Base-by-base conservation (phyloP, 2,113 vertebrate genomes). In the Acrocephalus arundinaceus region DNA sequence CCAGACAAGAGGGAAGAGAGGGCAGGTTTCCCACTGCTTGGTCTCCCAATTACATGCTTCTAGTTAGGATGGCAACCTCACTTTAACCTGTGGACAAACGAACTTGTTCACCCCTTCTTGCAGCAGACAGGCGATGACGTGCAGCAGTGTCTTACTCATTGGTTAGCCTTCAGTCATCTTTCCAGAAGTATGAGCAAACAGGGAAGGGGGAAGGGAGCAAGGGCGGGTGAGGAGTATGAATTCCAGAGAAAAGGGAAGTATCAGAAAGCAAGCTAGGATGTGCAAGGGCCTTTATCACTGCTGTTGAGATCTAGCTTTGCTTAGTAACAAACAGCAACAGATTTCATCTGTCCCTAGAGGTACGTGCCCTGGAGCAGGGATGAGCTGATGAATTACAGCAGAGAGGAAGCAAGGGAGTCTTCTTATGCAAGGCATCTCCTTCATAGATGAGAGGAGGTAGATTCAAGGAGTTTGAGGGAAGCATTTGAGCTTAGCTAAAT, bases 81-180 rank as follows among this genome's bases (percentile, higher is more conserved):
- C 85, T 90, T 39, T 78, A 94, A 87, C 96, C 83, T 31, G 89
- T 95, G 96, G 96, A 97, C 93, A 87, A 55, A 43, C 95, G 97
- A 98, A 98, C 98, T 95, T 90, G 35, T 72, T 98, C 97, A 98
- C 98, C 97, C 97, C 87, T 95, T 79, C 87, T 96, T 91, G 83
- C 89, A 85, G 90, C 90, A 96, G 97, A 96, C 92, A 58, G 96
- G 94, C 78, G 17, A 35, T 98, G 98, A 98, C 94, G 95, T 30
- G 89, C 96, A 72, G 63, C 68, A 84, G 92, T 30, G 70, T 86
- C 96, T 98, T 97, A 98, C 96, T 98, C 98, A 98, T 52, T 85
- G 86, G 24, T 51, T 94, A 94, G 91, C 96, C 94, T 97, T 97
- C 95, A 96, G 97, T 97, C 95, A 62, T 97, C 94, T 97, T 97